Conservation (phyloP, 2,888 invertebrate species). For the Lycaena phlaeas region DNA sequence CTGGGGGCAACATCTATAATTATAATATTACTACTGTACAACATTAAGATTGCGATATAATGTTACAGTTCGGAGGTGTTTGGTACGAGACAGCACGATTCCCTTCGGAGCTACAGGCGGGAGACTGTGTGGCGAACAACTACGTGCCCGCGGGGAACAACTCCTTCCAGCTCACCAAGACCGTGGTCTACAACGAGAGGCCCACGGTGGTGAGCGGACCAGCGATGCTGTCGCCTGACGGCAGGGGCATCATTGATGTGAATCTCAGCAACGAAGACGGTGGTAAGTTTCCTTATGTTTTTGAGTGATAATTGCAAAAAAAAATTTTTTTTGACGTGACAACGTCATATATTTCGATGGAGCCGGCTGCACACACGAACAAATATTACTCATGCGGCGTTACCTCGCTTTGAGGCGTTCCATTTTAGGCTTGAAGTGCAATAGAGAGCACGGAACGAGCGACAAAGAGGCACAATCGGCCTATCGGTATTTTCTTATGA, state of each 20-base stretch:
- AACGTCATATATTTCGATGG: neutral
- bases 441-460: too few species aligned
- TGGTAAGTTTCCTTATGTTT: slow-evolving; percentile 18
- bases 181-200: slow-evolving; percentile 34
- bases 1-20: too few species aligned
- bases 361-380: too few species aligned
- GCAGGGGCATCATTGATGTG: slow-evolving; percentile 36
- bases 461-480: too few species aligned
- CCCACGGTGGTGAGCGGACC: slow-evolving; percentile 23
- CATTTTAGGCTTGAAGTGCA: too few species aligned
- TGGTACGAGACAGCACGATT: slow-evolving; percentile 53
- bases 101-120: slow-evolving; percentile 46
- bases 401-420: too few species aligned
- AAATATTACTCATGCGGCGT: too few species aligned
- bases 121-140: slow-evolving; percentile 35
- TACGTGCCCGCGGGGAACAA: slow-evolving; percentile 21
- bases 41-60: too few species aligned
- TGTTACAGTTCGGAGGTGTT: slow-evolving; percentile 44
- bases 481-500: too few species aligned
- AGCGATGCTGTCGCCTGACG: slow-evolving; percentile 25
- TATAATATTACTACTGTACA: too few species aligned
- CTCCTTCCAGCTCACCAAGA: slow-evolving; percentile 29
- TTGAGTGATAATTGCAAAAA: neutral
- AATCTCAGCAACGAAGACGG: slow-evolving; percentile 25
- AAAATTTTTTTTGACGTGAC: neutral